Conservation (phyloP, 2,888 invertebrate species). For the Microdon myrmicae region DNA sequence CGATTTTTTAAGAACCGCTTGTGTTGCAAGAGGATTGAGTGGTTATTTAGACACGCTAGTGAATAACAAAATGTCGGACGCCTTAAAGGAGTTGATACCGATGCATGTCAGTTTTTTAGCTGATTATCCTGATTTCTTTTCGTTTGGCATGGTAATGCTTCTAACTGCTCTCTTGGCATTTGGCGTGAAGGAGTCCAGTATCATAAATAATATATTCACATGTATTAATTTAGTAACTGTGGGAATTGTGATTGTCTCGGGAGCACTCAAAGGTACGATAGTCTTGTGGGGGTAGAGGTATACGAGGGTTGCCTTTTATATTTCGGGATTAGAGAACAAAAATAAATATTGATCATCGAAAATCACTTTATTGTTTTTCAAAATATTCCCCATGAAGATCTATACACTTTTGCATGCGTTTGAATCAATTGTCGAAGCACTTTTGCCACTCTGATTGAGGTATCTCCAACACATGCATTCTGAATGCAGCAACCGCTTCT, state of each 20-base stretch:
- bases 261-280: constrained; percentile 85
- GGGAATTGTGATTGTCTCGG: constrained; percentile 82
- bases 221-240: constrained; percentile 86
- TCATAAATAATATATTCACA: constrained; percentile 92
- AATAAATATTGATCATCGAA: too few species aligned
- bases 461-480: too few species aligned
- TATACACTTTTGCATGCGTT: too few species aligned
- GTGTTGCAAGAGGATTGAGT: constrained; percentile 79
- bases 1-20: constrained; percentile 83
- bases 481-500: too few species aligned
- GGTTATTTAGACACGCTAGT: constrained; percentile 77
- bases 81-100: constrained; percentile 70
- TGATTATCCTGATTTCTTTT: constrained; percentile 77
- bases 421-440: too few species aligned
- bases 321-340: too few species aligned
- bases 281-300: too few species aligned
- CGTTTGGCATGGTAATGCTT: constrained; percentile 73
- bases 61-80: constrained; percentile 71
- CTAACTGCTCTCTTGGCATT: constrained; percentile 74
- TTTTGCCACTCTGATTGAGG: too few species aligned
- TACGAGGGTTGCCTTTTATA: too few species aligned
- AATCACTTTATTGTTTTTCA: too few species aligned
- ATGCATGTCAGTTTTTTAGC: constrained; percentile 73
- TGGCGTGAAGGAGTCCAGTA: constrained; percentile 84
- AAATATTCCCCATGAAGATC: too few species aligned